These are phyloP conservation scores for Linnaemya vulpina DNA, from an alignment of 2,888 invertebrate species.

Conservation along the genomic window DNA sequence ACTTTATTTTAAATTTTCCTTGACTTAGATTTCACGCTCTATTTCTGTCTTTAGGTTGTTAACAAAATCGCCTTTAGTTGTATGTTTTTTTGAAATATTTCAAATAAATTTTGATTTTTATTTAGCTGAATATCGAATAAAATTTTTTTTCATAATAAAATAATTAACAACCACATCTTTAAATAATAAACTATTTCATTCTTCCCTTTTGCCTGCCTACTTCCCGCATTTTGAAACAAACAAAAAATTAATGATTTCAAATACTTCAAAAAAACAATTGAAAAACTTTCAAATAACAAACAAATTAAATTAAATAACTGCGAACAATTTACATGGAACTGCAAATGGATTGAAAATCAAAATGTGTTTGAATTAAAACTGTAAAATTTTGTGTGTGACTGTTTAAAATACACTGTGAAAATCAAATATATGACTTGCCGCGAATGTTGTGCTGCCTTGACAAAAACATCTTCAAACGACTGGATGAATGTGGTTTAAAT, in stretches of 20 bases:
- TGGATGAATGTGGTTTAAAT: conserved; percentile 30
- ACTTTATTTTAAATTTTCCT: conserved; percentile 18
- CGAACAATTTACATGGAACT: conserved; percentile 29
- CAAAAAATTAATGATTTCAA: conserved; percentile 37
- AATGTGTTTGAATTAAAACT: conserved; percentile 50
- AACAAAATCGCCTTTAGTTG: not conserved
- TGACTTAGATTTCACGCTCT: not conserved
- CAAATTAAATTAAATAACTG: conserved; percentile 5
- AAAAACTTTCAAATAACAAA: not conserved
- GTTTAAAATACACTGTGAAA: not conserved
- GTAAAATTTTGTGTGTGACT: not conserved
- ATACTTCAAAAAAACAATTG: conserved; percentile 19
- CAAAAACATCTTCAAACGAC: conserved; percentile 13
- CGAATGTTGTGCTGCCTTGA: not conserved
- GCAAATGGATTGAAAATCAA: conserved; percentile 38
- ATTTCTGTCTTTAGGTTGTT: conserved; percentile 8
- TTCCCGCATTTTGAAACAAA: conserved; percentile 55
- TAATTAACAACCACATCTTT: conserved; percentile 8
- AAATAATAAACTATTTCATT: conserved; percentile 46
- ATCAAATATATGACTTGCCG: conserved; percentile 10
- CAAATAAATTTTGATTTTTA: not conserved
- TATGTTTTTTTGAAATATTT: not conserved
- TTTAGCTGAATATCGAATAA: conserved; percentile 9
- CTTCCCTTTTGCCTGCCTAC: conserved; percentile 63
- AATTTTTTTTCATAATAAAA: not conserved